These are phyloP conservation scores for Oscheius sp. DNA, from an alignment of 2,888 invertebrate genomes.

Conservation along the genomic window DNA sequence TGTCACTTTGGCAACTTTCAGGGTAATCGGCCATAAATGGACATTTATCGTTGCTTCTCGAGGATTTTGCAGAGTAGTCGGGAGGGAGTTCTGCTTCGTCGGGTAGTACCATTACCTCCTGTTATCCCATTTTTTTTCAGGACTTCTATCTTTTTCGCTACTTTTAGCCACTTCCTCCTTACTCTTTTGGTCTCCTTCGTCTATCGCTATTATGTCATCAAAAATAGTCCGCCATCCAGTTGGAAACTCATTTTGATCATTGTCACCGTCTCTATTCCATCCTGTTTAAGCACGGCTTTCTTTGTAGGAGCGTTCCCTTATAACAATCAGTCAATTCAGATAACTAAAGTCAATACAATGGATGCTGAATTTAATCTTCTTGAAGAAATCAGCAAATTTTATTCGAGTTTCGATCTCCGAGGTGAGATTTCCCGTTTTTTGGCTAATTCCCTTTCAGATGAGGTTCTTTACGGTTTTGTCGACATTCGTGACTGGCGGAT, in stretches of 20 bases:
- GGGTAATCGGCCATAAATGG: slow-evolving; percentile 5
- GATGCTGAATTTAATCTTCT: slow-evolving; percentile 1
- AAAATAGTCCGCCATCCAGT: background rate
- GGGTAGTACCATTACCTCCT: slow-evolving; percentile 3
- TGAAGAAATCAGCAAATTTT: background rate
- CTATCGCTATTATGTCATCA: slow-evolving; percentile 20
- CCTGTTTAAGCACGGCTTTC: background rate
- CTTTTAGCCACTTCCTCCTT: slow-evolving; percentile 73
- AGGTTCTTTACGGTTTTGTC: slow-evolving; percentile 9
- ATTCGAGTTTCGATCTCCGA: slow-evolving; percentile 2
- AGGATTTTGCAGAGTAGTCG: background rate
- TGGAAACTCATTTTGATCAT: background rate
- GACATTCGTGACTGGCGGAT: slow-evolving; percentile 27
- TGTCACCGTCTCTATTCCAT: background rate
- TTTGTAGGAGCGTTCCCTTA: background rate
- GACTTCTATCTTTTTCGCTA: slow-evolving; percentile 62
- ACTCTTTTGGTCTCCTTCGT: slow-evolving; percentile 65
- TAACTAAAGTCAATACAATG: background rate
- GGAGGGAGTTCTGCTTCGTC: slow-evolving; percentile 21
- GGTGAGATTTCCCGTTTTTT: background rate
- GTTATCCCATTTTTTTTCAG: background rate
- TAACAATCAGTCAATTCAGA: background rate
- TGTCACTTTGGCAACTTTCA: slow-evolving; percentile 81
- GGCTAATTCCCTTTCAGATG: background rate
- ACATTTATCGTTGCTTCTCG: slow-evolving; percentile 6